Percentiles rank a stretch among this genome's conserved stretches.
Conservation (phyloP, 2,888 invertebrate genomes). For the Amphipyra tragopoginis region DNA sequence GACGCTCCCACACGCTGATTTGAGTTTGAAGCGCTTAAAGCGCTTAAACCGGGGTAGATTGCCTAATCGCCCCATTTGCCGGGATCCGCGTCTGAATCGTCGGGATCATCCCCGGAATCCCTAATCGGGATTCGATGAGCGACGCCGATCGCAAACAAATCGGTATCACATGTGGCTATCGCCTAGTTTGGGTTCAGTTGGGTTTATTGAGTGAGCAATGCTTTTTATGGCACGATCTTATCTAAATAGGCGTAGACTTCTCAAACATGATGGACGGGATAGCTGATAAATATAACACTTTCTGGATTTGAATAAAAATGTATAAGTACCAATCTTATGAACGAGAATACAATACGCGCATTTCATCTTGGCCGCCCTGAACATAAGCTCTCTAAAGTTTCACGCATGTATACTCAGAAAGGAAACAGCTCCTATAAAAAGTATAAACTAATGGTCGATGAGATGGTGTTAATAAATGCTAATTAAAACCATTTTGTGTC, state of each 20-base stretch:
- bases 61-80: conserved; percentile 82
- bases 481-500: too few relatives aligned
- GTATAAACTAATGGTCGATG: too few relatives aligned
- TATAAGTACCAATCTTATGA: background rate
- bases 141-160: conserved; percentile 77
- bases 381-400: too few relatives aligned
- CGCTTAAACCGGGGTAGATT: conserved; percentile 67
- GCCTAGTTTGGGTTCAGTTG: conserved; percentile 40
- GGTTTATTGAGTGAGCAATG: conserved; percentile 57
- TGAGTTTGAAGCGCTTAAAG: conserved; percentile 72
- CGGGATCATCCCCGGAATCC: conserved; percentile 74
- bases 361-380: too few relatives aligned
- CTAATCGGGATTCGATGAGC: conserved; percentile 77
- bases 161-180: conserved; percentile 66
- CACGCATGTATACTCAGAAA: too few relatives aligned
- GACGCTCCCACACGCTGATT: conserved; percentile 60
- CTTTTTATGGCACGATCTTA: conserved; percentile 56
- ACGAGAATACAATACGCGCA: too few relatives aligned
- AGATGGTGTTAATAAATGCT: too few relatives aligned
- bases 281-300: background rate
- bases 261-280: conserved; percentile 12
- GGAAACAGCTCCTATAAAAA: too few relatives aligned
- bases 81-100: conserved; percentile 73
- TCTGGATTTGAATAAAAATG: background rate
- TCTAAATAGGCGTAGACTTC: conserved; percentile 25